Evolutionary conservation across 2,888 invertebrate species (phyloP).

Genomic region (Allygus modestus): DNA sequence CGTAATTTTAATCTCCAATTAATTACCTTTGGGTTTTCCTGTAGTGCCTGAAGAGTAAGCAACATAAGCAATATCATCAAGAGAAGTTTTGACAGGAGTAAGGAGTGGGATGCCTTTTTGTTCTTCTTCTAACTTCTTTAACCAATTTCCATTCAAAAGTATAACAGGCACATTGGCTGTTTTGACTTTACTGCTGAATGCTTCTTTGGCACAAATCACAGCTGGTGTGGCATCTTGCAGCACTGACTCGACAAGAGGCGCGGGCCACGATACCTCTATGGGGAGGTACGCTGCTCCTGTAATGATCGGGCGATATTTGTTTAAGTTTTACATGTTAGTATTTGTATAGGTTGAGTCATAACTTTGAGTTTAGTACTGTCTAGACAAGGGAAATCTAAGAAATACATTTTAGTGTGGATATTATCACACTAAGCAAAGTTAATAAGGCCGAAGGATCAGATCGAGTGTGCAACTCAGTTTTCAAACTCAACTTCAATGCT

Average conservation of each 20-base stretch:
- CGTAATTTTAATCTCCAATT: too few species aligned
- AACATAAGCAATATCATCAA: conserved; percentile 70
- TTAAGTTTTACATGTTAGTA: not conserved
- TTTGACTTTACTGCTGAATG: conserved; percentile 54
- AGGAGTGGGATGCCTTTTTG: conserved; percentile 37
- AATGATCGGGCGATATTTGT: not conserved
- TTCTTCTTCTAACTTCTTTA: conserved; percentile 58
- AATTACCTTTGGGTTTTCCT: conserved; percentile 70
- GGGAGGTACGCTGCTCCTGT: conserved; percentile 70
- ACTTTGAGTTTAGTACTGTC: too few species aligned
- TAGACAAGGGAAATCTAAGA: too few species aligned
- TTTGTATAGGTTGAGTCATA: too few species aligned
- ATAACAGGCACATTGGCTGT: not conserved
- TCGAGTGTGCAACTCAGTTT: too few species aligned
- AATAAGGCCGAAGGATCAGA: too few species aligned
- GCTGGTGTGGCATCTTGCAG: conserved; percentile 69
- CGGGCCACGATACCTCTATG: conserved; percentile 70
- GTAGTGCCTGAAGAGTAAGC: conserved; percentile 71
- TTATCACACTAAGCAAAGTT: too few species aligned
- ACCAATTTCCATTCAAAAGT: conserved; percentile 66
- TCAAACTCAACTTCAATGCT: too few species aligned
- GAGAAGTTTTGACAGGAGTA: conserved; percentile 60
- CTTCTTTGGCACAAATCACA: conserved; percentile 69
- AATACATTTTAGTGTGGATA: too few species aligned
- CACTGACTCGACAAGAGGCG: conserved; percentile 68